These are phyloP conservation scores for Fragum fragum DNA, from an alignment of 2,888 invertebrate species.

Conservation along the genomic window DNA sequence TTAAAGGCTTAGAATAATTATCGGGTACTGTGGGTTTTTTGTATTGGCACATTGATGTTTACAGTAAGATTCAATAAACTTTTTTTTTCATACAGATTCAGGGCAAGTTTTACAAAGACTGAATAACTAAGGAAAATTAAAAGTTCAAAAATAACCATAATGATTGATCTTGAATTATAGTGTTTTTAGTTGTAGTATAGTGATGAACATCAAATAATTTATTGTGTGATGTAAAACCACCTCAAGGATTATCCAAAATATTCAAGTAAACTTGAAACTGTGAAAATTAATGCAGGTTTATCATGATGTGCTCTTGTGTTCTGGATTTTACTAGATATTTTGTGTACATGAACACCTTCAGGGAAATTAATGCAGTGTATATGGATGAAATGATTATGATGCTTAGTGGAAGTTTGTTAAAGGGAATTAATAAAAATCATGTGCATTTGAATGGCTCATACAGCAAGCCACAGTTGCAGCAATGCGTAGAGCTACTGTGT, in stretches of 20 bases:
- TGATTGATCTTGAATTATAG: background rate
- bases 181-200: background rate
- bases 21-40: too few relatives aligned
- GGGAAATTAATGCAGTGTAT: background rate
- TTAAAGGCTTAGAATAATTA: too few relatives aligned
- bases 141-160: background rate
- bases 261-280: background rate
- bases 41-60: too few relatives aligned
- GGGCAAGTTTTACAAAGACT: too few relatives aligned
- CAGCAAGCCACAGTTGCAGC: background rate
- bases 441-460: background rate
- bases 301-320: background rate
- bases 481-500: constrained; percentile 24
- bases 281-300: background rate
- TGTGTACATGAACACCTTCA: background rate
- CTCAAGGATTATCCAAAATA: background rate
- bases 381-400: background rate
- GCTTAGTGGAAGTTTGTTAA: background rate
- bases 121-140: too few relatives aligned
- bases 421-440: background rate
- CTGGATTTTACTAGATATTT: constrained; percentile 7
- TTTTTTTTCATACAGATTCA: too few relatives aligned
- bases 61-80: too few relatives aligned
- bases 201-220: background rate
- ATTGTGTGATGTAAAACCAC: background rate